These are phyloP conservation scores for Anthophora plumipes DNA, from an alignment of 2,888 invertebrate genomes.

Conservation along the genomic window DNA sequence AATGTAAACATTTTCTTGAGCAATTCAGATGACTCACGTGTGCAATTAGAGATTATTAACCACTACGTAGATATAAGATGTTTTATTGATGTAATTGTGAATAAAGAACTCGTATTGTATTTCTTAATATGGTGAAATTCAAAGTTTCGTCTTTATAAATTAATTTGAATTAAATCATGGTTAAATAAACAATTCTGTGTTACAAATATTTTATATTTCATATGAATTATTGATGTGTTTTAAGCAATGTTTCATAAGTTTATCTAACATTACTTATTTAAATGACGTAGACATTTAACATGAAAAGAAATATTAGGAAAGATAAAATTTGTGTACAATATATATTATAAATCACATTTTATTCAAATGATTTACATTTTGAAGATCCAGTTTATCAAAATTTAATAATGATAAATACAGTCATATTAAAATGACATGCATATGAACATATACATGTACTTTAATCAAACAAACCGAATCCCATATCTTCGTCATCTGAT, in stretches of 20 bases:
- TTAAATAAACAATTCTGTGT: too few species aligned
- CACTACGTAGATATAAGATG: neutral
- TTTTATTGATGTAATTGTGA: neutral
- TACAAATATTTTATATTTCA: too few species aligned
- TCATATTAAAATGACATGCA: constrained; percentile 2
- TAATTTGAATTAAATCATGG: too few species aligned
- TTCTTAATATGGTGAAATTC: too few species aligned
- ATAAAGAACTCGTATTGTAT: neutral
- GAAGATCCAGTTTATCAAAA: constrained; percentile 18
- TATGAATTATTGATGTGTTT: too few species aligned
- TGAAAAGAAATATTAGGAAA: neutral
- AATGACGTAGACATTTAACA: too few species aligned
- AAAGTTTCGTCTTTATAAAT: too few species aligned
- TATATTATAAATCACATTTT: constrained; percentile 50
- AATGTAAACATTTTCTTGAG: constrained; percentile 2
- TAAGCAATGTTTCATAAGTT: too few species aligned
- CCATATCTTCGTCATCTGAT: constrained; percentile 98
- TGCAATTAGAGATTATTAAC: neutral
- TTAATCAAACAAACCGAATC: constrained; percentile 97
- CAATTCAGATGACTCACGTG: neutral
- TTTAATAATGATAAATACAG: neutral
- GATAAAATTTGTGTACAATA: neutral
- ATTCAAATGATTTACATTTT: constrained; percentile 18
- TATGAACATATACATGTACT: constrained; percentile 31
- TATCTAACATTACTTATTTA: neutral